Evolutionary conservation across 2,888 invertebrate species (phyloP), one percentile per base, ranked within the genome.

Genomic region (Agrotis exclamationis): DNA sequence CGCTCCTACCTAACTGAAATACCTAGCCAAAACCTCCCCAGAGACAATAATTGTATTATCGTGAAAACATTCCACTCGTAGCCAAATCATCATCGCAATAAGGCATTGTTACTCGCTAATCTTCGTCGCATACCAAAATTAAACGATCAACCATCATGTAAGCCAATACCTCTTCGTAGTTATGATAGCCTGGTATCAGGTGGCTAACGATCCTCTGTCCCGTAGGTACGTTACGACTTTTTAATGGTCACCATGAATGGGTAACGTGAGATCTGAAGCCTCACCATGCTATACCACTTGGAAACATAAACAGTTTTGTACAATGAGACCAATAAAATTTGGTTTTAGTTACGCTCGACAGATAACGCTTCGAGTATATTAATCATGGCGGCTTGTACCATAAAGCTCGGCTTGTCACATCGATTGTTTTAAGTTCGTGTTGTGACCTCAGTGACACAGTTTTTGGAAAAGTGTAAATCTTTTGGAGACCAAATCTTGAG

Each of bases 161-260:
- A 86, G 74, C 79, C 63, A 86, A 87, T 83, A 87, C 88, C 82
- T 71, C 68, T 68, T 75, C 69, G 72, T 58, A 77, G 86, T 93
- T 91, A 95, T 95, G 95, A 93, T 92, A 84, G 91, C 93, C 92
- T 92, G 93, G 95, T 95, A 91, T 95, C 96, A 90, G 87, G 90
- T 96, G 91, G 91, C 94, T 95, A 96, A 96, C 95, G 96, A 95
- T 88, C 87, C 90, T 91, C 95, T 96, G 96, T 96, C 95, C 94
- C 94, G 94, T 95, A 94, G 95, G 94, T 92, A 90, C 89, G 86
- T 95, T 95, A 96, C 93, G 94, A 93, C 91, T 93, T 91, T 95
- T 95, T 96, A 96, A 96, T 95, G 93, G 92, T 80, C 92, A 88
- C 90, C 92, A 95, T 95, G 95, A 96, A 96, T 95, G 94, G 91